Percentiles rank a stretch among this genome's conserved stretches.
Evolutionary conservation across 2,797 vertebrate species (phyloP).

Genomic region (Heliangelus exortis): DNA sequence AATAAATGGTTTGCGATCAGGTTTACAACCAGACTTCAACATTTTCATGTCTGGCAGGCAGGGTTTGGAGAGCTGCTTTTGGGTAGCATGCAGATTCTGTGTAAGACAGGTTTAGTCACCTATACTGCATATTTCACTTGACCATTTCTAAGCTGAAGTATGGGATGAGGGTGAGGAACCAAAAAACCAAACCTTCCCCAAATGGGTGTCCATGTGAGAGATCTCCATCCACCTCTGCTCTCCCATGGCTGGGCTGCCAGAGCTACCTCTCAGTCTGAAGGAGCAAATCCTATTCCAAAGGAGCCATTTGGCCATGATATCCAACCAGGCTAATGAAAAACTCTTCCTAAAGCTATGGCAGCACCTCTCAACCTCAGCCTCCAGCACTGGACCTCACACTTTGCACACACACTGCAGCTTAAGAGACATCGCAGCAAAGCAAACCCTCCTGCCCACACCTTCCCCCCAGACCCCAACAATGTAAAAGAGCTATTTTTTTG

Average conservation of each 20-base stretch:
- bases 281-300: not conserved
- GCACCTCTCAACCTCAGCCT: not conserved
- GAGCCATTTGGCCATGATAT: not conserved
- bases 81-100: not conserved
- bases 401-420: accelerated
- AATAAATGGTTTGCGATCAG: slow-evolving; percentile 49
- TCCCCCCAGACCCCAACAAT: accelerated
- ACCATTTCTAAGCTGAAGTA: not conserved
- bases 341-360: not conserved
- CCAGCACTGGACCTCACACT: accelerated
- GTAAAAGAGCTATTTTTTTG: not conserved
- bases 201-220: not conserved
- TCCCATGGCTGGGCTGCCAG: not conserved
- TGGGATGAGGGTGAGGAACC: accelerated
- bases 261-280: not conserved
- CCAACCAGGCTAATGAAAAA: not conserved
- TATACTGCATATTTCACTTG: accelerated
- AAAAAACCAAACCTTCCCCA: not conserved
- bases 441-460: not conserved
- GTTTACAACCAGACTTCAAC: not conserved
- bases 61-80: not conserved
- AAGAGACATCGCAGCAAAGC: accelerated
- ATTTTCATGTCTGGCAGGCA: slow-evolving; percentile 24
- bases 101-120: not conserved
- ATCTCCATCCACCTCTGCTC: not conserved